phyloP scores from a whole-genome alignment of 2,888 invertebrate genomes.

The Callimorpha dominula region DNA sequence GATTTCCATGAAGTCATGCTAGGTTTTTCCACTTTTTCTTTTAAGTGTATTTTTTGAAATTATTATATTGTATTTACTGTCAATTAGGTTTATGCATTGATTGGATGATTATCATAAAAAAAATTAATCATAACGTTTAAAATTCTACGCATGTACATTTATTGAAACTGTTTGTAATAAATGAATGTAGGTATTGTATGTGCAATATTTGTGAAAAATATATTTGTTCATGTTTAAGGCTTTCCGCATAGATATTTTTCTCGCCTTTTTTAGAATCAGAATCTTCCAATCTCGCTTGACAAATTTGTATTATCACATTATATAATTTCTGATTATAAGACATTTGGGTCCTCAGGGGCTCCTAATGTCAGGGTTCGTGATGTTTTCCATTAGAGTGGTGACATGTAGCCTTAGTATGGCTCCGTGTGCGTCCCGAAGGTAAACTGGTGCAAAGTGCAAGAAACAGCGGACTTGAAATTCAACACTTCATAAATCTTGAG shows the following conservation, averaged over 20 bases:
- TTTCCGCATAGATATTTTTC: not conserved
- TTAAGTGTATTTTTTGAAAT: too few relatives aligned
- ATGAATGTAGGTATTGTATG: too few relatives aligned
- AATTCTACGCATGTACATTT: too few relatives aligned
- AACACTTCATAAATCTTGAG: not conserved
- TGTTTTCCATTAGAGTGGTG: constrained; percentile 75
- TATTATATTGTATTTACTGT: too few relatives aligned
- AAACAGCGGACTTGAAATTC: not conserved
- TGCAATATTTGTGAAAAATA: not conserved
- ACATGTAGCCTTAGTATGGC: constrained; percentile 65
- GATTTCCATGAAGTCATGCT: too few relatives aligned
- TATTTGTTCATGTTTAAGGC: not conserved
- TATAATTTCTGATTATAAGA: constrained; percentile 50
- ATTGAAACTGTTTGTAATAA: too few relatives aligned
- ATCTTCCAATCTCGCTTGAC: not conserved
- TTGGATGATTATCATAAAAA: too few relatives aligned
- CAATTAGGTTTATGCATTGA: too few relatives aligned
- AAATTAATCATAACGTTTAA: too few relatives aligned
- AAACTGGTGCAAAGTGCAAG: constrained; percentile 28
- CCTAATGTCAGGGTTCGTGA: constrained; percentile 67
- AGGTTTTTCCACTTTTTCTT: too few relatives aligned
- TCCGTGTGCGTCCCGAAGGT: constrained; percentile 53
- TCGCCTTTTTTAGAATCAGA: not conserved
- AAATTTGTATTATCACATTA: constrained; percentile 4
- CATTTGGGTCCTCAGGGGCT: constrained; percentile 52